Evolutionary conservation across 1,140 invertebrate species (phyloP), one percentile per base, ranked within the genome.

Genomic region (Drosophila mayri): DNA sequence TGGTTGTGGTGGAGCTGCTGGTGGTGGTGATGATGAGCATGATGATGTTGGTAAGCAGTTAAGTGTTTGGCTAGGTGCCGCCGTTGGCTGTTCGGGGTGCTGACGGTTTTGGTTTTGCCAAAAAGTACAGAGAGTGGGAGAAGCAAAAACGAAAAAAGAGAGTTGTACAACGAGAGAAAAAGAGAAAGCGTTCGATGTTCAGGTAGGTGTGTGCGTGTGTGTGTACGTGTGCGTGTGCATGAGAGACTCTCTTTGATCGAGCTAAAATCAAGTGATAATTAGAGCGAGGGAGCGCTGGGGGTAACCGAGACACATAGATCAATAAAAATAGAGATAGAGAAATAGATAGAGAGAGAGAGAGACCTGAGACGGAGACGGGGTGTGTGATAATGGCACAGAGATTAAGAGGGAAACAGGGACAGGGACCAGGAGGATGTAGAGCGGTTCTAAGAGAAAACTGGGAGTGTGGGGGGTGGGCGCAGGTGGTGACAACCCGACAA

Each of bases 71-170:
- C 91, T 60, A 92, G 83, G 84, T 92, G 91, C 84, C 91, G 91
- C 81, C 91, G 90, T 91, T 91, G 91, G 91, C 91, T 92, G 91
- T 92, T 92, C 84, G 91, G 79, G 84, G 87, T 92, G 91, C 91
- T 92, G 85, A 65, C 82, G 67, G 72, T 75, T 78, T 78, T 76
- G 62, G 80, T 73, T 71, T 64, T 79, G 73, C 76, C 65, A 76
- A 90, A 67, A 82, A 85, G 50, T 54, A 83, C 58, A 71, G 75
- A 74, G 66, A 81, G 75, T 62, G 79, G 72, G 72, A 81, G 67
- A 78, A 81, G 83, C 62, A 71, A 79, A 76, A 85, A 85, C 74
- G 81, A 88, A 78, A 90, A 88, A 81, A 88, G 84, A 87, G 85
- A 88, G 77, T 84, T 87, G 84, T 90, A 87, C 83, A 87, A 87